Percentiles rank a stretch among this genome's conserved stretches.
phyloP scores from a whole-genome alignment of 2,888 invertebrate genomes.

The Aphidoletes aphidimyza region DNA sequence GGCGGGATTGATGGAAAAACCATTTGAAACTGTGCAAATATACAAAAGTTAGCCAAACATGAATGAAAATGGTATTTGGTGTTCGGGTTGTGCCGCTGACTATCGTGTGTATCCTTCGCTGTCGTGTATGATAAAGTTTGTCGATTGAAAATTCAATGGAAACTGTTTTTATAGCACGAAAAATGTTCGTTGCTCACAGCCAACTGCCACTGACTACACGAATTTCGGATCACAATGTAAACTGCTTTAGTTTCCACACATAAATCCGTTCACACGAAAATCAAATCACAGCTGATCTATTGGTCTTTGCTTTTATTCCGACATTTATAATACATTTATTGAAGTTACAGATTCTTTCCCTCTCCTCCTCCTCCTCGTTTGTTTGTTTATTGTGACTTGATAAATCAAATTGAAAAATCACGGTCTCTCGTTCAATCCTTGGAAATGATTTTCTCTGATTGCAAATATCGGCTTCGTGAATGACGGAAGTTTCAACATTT shows the following conservation, averaged over 20 bases:
- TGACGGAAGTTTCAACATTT: background rate
- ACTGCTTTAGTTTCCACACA: constrained; percentile 5
- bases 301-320: background rate
- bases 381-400: too few relatives aligned
- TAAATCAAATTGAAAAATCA: background rate
- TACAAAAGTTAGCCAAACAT: background rate
- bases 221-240: background rate
- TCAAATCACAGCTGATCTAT: constrained; percentile 25
- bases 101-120: background rate
- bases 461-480: background rate
- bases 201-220: too few relatives aligned
- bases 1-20: background rate
- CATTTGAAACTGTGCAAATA: background rate
- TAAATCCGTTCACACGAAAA: constrained; percentile 30
- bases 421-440: background rate
- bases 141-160: background rate
- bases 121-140: constrained; percentile 12
- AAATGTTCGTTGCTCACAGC: background rate
- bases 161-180: constrained; percentile 7
- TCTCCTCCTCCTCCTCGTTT: too few relatives aligned
- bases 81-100: background rate
- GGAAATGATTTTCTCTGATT: background rate
- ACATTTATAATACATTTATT: constrained; percentile 11
- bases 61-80: background rate
- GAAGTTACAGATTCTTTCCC: too few relatives aligned